phyloP scores from a whole-genome alignment of 2,888 invertebrate genomes.

The Chalcosyrphus nemorum region DNA sequence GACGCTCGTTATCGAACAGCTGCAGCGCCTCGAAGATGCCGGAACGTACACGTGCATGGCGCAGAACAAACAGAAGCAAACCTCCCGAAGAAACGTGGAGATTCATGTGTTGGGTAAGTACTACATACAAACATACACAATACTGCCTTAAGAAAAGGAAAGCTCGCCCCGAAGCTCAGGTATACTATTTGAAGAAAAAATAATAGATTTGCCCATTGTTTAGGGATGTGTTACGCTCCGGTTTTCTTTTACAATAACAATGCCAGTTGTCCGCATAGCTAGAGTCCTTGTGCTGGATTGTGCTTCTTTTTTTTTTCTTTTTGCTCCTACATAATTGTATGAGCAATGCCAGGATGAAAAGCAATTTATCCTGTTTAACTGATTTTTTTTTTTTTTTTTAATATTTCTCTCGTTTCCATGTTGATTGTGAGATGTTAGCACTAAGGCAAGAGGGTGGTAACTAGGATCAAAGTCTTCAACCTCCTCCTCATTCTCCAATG shows the following conservation, averaged over 20 bases:
- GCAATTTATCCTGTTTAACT: slow-evolving; percentile 40
- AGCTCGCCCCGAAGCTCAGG: background rate
- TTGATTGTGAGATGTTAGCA: slow-evolving; percentile 59
- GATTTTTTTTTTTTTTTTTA: slow-evolving; percentile 13
- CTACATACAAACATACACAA: background rate
- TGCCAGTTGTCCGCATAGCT: slow-evolving; percentile 57
- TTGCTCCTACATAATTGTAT: slow-evolving; percentile 53
- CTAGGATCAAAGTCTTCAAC: too few relatives aligned
- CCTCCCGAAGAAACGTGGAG: slow-evolving; percentile 89
- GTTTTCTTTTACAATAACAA: slow-evolving; percentile 31
- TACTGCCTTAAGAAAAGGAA: slow-evolving; percentile 8
- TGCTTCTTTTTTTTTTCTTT: too few relatives aligned
- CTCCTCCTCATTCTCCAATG: slow-evolving; percentile 8
- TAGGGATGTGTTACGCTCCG: slow-evolving; percentile 36
- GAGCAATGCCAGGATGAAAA: slow-evolving; percentile 41
- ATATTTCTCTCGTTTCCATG: slow-evolving; percentile 21
- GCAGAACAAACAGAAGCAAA: slow-evolving; percentile 90
- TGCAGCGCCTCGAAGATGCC: slow-evolving; percentile 92
- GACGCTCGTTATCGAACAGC: slow-evolving; percentile 92
- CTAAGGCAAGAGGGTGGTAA: background rate
- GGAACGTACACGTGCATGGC: slow-evolving; percentile 96
- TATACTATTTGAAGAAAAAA: slow-evolving; percentile 60
- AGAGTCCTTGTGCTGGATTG: slow-evolving; percentile 56
- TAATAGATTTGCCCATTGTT: slow-evolving; percentile 66
- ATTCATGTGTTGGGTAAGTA: slow-evolving; percentile 87